Evolutionary conservation across 2,797 vertebrate species (phyloP).

Genomic region (Halcyon badia): DNA sequence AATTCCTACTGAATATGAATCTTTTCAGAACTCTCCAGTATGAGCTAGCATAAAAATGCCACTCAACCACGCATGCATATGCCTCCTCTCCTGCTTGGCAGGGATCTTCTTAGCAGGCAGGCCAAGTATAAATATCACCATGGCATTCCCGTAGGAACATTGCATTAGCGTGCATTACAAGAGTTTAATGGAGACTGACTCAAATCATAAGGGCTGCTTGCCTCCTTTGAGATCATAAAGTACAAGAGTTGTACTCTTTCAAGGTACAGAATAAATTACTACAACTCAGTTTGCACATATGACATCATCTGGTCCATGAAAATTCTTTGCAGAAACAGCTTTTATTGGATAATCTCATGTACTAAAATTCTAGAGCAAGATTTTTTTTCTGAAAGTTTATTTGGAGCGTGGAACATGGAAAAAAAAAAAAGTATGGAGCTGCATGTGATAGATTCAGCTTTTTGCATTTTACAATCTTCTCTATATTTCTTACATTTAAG

Average conservation of each 20-base stretch:
- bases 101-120: background rate
- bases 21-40: constrained; percentile 12
- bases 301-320: background rate
- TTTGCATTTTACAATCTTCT: background rate
- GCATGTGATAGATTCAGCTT: background rate
- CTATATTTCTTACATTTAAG: background rate
- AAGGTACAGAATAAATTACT: background rate
- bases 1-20: constrained; percentile 24
- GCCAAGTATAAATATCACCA: constrained; percentile 62
- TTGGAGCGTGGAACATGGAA: background rate
- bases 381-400: background rate
- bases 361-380: background rate
- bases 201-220: background rate
- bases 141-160: constrained; percentile 36
- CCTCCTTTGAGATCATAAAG: background rate
- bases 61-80: constrained; percentile 31
- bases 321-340: background rate
- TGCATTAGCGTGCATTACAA: background rate
- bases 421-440: background rate
- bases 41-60: constrained; percentile 28
- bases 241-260: background rate
- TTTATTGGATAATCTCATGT: background rate
- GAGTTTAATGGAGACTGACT: constrained; percentile 11
- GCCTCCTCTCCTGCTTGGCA: constrained; percentile 48
- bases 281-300: background rate